These are phyloP conservation scores for Andrena minutula DNA, from an alignment of 2,888 invertebrate species.

Conservation along the genomic window DNA sequence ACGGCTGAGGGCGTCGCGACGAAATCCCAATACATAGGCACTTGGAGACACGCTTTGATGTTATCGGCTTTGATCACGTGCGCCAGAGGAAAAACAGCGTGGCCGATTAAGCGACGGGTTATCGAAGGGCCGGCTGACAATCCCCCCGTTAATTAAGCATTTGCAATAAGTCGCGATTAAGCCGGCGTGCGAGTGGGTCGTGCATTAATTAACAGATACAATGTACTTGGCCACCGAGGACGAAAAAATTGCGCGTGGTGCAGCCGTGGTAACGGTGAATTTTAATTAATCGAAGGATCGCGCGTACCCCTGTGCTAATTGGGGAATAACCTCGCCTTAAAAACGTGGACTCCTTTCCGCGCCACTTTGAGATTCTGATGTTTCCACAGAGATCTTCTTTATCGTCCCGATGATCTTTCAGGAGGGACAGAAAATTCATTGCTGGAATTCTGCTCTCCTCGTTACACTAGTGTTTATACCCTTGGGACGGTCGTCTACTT, in stretches of 20 bases:
- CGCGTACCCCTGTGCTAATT: conserved; percentile 59
- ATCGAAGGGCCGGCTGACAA: conserved; percentile 25
- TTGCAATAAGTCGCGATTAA: conserved; percentile 64
- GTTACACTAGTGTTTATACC: neutral
- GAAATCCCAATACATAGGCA: conserved; percentile 4
- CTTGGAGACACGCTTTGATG: conserved; percentile 35
- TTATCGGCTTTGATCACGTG: conserved; percentile 43
- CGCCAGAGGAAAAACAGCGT: conserved; percentile 6
- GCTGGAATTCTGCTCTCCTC: neutral
- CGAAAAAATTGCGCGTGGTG: conserved; percentile 26
- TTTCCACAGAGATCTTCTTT: too few species aligned
- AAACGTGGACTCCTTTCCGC: conserved; percentile 12
- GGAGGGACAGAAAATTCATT: neutral
- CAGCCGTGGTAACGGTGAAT: conserved; percentile 39
- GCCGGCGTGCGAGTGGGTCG: conserved; percentile 37
- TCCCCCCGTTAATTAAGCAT: conserved; percentile 64
- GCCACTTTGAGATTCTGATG: neutral
- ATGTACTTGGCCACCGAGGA: conserved; percentile 40
- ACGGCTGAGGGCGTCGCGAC: conserved; percentile 29
- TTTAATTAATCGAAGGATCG: conserved; percentile 68
- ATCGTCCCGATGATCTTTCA: conserved; percentile 16
- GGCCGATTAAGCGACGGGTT: conserved; percentile 38
- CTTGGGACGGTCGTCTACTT: neutral
- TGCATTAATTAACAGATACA: conserved; percentile 70
- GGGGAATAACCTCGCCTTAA: conserved; percentile 30